Conservation (phyloP, 2,113 vertebrate species). For the Anhinga anhinga region DNA sequence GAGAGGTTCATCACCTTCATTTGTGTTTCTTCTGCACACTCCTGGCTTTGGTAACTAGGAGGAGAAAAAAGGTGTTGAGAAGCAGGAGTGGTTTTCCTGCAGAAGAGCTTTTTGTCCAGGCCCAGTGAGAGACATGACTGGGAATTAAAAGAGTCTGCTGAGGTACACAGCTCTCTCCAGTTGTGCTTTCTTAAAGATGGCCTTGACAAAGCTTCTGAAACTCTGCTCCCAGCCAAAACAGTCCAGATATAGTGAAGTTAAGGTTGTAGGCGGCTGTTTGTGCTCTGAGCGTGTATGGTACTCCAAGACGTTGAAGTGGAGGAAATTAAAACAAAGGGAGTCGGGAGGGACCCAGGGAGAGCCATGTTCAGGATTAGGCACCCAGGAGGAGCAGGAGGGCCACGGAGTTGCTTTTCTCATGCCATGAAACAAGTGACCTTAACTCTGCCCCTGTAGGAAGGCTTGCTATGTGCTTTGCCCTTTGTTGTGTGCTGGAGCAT, state of each 20-base stretch:
- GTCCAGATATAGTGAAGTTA: background rate
- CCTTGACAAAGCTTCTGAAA: background rate
- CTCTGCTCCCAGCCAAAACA: background rate
- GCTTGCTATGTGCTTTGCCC: background rate
- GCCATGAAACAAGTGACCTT: background rate
- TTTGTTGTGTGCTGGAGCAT: background rate
- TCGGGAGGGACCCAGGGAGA: background rate
- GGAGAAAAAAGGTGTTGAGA: background rate
- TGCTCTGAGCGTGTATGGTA: background rate
- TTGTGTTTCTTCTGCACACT: background rate
- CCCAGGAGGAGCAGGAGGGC: background rate
- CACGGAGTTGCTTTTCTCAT: background rate
- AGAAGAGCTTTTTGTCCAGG: background rate
- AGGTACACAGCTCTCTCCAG: background rate
- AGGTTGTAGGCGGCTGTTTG: background rate
- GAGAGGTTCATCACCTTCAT: background rate
- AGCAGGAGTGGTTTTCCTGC: background rate
- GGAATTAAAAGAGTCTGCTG: background rate
- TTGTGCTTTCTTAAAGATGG: background rate
- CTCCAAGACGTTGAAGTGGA: background rate
- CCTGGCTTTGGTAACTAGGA: background rate
- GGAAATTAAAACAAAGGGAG: background rate
- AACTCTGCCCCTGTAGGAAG: slow-evolving; percentile 16
- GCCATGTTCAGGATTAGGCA: background rate
- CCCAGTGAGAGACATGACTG: background rate